Base-by-base conservation (phyloP, 1,140 invertebrate species). In the Drosophila hydei region DNA sequence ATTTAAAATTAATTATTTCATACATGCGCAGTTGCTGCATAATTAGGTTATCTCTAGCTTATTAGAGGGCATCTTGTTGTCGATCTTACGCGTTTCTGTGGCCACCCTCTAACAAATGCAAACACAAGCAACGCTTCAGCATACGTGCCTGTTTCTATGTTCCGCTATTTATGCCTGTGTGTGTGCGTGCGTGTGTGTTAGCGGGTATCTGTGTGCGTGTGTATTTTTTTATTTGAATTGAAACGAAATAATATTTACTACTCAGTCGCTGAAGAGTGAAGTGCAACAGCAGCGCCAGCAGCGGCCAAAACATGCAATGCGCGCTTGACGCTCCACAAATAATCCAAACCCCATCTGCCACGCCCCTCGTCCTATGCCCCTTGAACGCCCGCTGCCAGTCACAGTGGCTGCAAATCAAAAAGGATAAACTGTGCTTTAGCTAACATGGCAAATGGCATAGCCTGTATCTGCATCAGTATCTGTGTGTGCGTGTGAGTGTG, bases 351-450 rank as follows among this genome's bases (percentile, higher is more conserved):
- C 58, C 21, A 27, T 14, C 21, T n/a, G 7, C n/a, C 12, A n/a
- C 12, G 4, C 23, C 12, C 6, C 45, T 25, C 21, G 11, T 7
- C 12, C n/a, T 12, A 14, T n/a, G 12, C 12, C 3, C 12, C n/a
- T 4, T 19, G 30, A 11, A 12, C 56, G 19, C 51, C 52, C 47
- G 52, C 61, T 50, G 62, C 58, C 54, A 72, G 47, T 51, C 63
- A 25, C 62, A 73, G 40, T 58, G 67, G 58, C 64, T 79, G 79
- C 83, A 88, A 88, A 88, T 89, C 78, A 89, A 88, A 88, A 89
- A 79, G 84, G 83, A 88, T 88, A 88, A 88, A 88, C 78, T 83
- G 78, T 73, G 83, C 81, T 78, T 87, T 78, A 83, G 72, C 83
- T 76, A 75, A 77, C 77, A 88, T 76, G 54, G 55, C 63, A 72